Evolutionary conservation across 1,140 invertebrate species (phyloP), one percentile per base, ranked within the genome.

Genomic region (Drosophila orena): DNA sequence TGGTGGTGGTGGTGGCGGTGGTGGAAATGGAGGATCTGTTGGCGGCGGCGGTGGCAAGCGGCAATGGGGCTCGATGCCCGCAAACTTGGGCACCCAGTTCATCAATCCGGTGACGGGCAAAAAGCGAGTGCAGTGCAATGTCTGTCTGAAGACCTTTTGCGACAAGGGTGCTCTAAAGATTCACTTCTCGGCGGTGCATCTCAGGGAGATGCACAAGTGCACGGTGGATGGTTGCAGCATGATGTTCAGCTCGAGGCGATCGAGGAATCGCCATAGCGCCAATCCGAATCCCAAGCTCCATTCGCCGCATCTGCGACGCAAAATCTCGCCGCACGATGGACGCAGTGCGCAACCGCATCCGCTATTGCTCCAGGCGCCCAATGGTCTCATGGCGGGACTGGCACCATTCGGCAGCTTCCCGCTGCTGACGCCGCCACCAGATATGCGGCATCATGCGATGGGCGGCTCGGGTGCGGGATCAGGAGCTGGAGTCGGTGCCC

Each of bases 111-210:
- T 97, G 0, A 97, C 97, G 1, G 97, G 97, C 0, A 98, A 98
- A 93, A 99, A 99, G 92, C 94, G 99, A 66, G 99, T 99, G 5
- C 97, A 99, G 90, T 99, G 99, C 93, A 98, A 98, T 85, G 98
- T 98, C 35, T 99, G 99, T 91, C 94, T 99, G 54, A 99, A 99
- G 93, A 99, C 98, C 30, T 99, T 99, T 93, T 99, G 99, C 94
- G 99, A 99, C 94, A 99, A 99, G 94, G 98, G 98, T 55, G 99
- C 99, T 1, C 94, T 99, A 1, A 99, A 99, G 93, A 99, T 99
- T 22, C 99, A 99, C 92, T 99, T 99, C 91, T 99, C 98, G 47
- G 99, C 99, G 0, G 99, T 99, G 6, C 99, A 99, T 93, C 92
- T 99, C 59, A 95, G 98, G 17, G 99, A 99, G 94, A 99, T 99